phyloP scores from a whole-genome alignment of 2,113 vertebrate genomes.

The Zosterops lateralis region DNA sequence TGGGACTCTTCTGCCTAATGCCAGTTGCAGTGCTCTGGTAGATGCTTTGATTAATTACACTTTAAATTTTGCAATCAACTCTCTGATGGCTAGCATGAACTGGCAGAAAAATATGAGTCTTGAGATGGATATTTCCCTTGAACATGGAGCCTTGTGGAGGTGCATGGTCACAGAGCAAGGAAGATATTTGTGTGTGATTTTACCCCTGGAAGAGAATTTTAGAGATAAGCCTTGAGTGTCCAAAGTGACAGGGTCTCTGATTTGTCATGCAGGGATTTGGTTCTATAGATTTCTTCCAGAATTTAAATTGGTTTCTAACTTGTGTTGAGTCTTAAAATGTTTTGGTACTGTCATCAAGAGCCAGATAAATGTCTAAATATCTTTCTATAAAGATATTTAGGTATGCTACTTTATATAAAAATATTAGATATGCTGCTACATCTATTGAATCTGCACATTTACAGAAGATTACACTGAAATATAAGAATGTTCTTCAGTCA shows the following conservation, averaged over 20 bases:
- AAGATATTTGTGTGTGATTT: neutral
- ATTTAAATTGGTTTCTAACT: neutral
- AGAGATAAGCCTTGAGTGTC: neutral
- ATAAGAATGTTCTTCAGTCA: neutral
- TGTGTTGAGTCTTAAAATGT: neutral
- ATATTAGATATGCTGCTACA: neutral
- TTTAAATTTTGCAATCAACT: neutral
- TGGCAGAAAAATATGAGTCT: neutral
- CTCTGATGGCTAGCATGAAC: neutral
- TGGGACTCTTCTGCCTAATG: neutral
- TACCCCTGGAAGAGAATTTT: neutral
- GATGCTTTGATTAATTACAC: neutral
- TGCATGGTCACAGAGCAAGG: neutral
- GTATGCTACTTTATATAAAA: neutral
- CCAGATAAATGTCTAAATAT: neutral
- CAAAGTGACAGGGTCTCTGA: neutral
- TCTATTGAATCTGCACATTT: neutral
- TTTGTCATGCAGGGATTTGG: neutral
- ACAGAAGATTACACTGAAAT: neutral
- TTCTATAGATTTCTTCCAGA: neutral
- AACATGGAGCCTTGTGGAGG: neutral
- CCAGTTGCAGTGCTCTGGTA: neutral
- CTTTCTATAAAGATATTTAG: neutral
- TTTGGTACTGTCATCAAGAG: rapidly evolving
- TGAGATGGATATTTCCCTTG: neutral